Evolutionary conservation across 2,797 vertebrate genomes (phyloP).

Genomic region (Pteropus rufus): DNA sequence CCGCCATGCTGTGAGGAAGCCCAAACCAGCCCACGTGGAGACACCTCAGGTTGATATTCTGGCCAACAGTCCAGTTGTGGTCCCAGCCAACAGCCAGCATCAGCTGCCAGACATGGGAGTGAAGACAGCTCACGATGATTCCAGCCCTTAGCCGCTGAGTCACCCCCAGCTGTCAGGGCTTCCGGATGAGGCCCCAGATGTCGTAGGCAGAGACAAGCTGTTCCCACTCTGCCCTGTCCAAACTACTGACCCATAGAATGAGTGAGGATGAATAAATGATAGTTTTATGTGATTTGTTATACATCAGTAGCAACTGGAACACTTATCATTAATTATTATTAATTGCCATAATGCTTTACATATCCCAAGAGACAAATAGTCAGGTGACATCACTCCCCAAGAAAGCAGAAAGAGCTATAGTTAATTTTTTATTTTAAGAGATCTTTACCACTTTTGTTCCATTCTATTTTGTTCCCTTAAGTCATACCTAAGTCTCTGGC

Average conservation of each 20-base stretch:
- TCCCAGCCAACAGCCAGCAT: background rate
- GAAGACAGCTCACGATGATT: background rate
- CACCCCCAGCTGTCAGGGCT: background rate
- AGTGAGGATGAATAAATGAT: background rate
- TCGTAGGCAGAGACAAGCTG: background rate
- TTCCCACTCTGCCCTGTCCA: background rate
- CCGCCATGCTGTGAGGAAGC: background rate
- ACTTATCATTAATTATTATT: background rate
- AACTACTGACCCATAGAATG: background rate
- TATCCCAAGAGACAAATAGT: background rate
- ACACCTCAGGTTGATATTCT: background rate
- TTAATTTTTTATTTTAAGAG: background rate
- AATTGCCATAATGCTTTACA: background rate
- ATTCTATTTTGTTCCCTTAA: background rate
- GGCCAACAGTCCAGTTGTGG: background rate
- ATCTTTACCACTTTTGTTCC: background rate
- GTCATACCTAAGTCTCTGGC: background rate
- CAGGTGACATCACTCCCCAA: background rate
- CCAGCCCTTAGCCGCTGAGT: background rate
- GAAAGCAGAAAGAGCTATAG: background rate
- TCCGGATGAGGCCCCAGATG: background rate
- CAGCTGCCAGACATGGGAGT: background rate
- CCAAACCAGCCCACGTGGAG: fast-evolving
- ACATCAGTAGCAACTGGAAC: background rate
- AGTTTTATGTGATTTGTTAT: background rate